A percentile compares a stretch with the other conserved stretches of the same genome.
These are phyloP conservation scores for Astatotilapia flaviijosephi DNA, from an alignment of 2,113 vertebrate genomes.

Conservation along the genomic window DNA sequence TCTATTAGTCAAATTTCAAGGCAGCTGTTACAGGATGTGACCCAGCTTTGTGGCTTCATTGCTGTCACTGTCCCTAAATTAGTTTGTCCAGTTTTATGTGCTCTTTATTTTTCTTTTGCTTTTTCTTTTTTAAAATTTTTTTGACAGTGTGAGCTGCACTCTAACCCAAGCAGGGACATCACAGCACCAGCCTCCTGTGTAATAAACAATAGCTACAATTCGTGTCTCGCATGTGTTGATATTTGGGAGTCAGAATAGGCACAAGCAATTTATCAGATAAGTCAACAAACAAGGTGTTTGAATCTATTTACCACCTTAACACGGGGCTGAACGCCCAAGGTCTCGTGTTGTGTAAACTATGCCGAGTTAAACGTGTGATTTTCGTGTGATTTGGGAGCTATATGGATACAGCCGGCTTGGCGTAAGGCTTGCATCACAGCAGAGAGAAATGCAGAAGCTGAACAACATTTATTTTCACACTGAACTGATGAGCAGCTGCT, in stretches of 20 bases:
- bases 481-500: neutral
- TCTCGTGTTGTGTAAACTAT: neutral
- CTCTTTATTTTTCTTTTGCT: rapidly evolving
- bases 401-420: neutral
- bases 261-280: neutral
- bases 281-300: neutral
- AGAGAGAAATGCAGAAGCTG: neutral
- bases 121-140: neutral
- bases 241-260: neutral
- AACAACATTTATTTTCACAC: neutral
- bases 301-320: neutral
- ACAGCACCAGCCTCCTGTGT: neutral
- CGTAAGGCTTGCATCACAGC: neutral
- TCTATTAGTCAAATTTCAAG: neutral
- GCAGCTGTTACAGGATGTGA: neutral
- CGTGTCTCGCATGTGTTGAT: neutral
- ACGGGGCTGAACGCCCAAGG: neutral
- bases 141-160: neutral
- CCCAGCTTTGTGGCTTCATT: neutral
- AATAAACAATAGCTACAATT: neutral
- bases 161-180: neutral
- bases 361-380: neutral
- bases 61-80: slow-evolving; percentile 4
- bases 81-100: slow-evolving; percentile 1
- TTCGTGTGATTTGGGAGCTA: neutral